A percentile compares a stretch with the other conserved stretches of the same genome.
These are phyloP conservation scores for Tretioscincus oriximinensis DNA, from an alignment of 2,113 vertebrate species.

Conservation along the genomic window DNA sequence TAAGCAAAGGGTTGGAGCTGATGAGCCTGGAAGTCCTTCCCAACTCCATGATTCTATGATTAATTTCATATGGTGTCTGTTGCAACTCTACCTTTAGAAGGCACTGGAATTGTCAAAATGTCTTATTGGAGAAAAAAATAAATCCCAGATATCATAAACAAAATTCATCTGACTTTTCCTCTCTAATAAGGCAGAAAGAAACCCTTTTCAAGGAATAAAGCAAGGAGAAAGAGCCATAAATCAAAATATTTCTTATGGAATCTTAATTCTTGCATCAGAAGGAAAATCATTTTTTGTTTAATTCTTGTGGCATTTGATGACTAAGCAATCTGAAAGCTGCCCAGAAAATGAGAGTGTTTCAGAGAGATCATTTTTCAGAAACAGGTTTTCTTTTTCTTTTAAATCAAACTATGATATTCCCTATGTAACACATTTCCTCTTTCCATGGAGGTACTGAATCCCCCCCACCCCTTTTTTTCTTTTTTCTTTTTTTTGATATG, in stretches of 20 bases:
- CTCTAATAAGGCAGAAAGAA: conserved; percentile 42
- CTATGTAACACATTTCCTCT: background rate
- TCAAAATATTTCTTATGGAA: conserved; percentile 41
- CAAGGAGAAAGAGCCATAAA: conserved; percentile 24
- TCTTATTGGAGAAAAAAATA: background rate
- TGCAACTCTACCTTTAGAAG: background rate
- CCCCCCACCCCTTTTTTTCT: conserved; percentile 22
- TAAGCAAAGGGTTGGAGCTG: too few relatives aligned
- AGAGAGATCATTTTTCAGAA: conserved; percentile 18
- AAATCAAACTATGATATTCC: conserved; percentile 7
- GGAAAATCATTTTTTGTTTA: conserved; percentile 25
- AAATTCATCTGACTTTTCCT: conserved; percentile 14
- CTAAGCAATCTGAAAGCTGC: conserved; percentile 32
- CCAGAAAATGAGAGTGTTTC: conserved; percentile 6
- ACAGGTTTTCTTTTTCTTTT: background rate
- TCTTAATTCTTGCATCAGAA: conserved; percentile 50
- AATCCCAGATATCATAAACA: conserved; percentile 10
- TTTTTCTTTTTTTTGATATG: conserved; percentile 26
- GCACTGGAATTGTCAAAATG: background rate
- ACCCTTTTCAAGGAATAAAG: conserved; percentile 25
- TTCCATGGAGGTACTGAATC: conserved; percentile 4
- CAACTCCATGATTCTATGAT: background rate
- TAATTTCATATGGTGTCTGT: background rate
- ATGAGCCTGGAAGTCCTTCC: too few relatives aligned
- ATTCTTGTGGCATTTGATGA: conserved; percentile 40